Percentiles rank a stretch among this genome's conserved stretches.
Evolutionary conservation across 2,797 vertebrate genomes (phyloP).

Genomic region (Peromyscus melanophrys): DNA sequence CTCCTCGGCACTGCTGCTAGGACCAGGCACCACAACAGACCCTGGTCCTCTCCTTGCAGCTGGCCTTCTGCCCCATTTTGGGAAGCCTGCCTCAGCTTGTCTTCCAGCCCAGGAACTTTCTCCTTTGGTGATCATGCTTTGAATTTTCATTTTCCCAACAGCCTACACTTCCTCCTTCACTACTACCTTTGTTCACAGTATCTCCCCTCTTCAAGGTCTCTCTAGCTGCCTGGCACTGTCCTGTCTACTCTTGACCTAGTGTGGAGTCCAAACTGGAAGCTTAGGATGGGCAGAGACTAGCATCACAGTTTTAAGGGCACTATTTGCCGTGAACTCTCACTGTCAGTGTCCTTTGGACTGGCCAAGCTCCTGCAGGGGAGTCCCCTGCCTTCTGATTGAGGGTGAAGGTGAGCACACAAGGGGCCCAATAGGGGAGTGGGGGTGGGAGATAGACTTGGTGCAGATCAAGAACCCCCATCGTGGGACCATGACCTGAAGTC

Average conservation of each 20-base stretch:
- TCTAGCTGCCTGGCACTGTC: background rate
- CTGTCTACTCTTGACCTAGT: too few relatives aligned
- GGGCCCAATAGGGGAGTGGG: background rate
- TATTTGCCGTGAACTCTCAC: background rate
- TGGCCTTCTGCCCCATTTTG: background rate
- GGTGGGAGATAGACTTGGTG: rapidly evolving
- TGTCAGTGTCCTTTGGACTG: background rate
- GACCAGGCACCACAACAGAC: background rate
- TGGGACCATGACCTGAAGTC: background rate
- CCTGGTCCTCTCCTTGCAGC: background rate
- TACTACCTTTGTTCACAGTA: too few relatives aligned
- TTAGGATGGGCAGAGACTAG: background rate
- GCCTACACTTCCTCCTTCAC: background rate
- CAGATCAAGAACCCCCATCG: background rate
- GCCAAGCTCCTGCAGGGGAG: background rate
- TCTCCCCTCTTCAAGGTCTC: background rate
- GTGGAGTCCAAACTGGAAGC: background rate
- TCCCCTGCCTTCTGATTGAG: background rate
- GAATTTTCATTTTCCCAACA: background rate
- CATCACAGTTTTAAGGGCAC: background rate
- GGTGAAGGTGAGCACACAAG: background rate
- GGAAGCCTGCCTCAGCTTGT: background rate
- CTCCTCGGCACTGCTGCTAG: background rate
- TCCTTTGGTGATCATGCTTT: background rate
- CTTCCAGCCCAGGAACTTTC: background rate